These are phyloP conservation scores for Leptoclinus maculatus DNA, from an alignment of 2,797 vertebrate genomes.

Conservation along the genomic window DNA sequence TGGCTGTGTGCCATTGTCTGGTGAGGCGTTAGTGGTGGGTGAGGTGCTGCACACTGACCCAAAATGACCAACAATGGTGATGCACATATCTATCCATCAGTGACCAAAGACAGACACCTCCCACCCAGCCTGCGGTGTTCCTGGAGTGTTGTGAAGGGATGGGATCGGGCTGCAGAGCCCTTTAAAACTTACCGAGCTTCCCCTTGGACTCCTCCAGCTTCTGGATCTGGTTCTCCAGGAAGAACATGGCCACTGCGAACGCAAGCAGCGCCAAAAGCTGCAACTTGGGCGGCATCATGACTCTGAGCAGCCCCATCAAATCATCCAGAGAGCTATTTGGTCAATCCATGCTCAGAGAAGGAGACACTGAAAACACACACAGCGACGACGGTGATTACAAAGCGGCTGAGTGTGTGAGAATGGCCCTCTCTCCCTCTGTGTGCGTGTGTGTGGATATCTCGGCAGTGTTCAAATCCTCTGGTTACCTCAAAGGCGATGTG, in stretches of 20 bases:
- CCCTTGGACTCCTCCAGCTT: constrained; percentile 97
- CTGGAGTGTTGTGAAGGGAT: neutral
- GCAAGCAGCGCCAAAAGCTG: constrained; percentile 96
- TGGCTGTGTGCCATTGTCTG: constrained; percentile 19
- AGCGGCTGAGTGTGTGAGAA: constrained; percentile 64
- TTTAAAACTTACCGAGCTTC: constrained; percentile 94
- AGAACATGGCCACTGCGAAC: constrained; percentile 93
- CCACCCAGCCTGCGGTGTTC: constrained; percentile 10
- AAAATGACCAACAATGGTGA: constrained; percentile 41
- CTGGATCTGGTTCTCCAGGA: constrained; percentile 98
- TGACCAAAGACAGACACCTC: neutral
- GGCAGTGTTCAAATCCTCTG: constrained; percentile 39
- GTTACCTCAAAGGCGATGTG: constrained; percentile 51
- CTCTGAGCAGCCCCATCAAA: constrained; percentile 97
- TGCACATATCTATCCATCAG: neutral
- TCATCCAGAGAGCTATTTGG: constrained; percentile 77
- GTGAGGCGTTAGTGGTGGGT: neutral
- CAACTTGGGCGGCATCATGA: constrained; percentile 99
- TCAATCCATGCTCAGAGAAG: constrained; percentile 85
- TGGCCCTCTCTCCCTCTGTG: constrained; percentile 63
- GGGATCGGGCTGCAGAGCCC: constrained; percentile 32
- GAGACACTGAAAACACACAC: constrained; percentile 46
- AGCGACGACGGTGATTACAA: constrained; percentile 60
- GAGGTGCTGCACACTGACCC: constrained; percentile 14
- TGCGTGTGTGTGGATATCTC: constrained; percentile 25